Base-by-base conservation (phyloP, 2,797 vertebrate species). In the Alca torda region DNA sequence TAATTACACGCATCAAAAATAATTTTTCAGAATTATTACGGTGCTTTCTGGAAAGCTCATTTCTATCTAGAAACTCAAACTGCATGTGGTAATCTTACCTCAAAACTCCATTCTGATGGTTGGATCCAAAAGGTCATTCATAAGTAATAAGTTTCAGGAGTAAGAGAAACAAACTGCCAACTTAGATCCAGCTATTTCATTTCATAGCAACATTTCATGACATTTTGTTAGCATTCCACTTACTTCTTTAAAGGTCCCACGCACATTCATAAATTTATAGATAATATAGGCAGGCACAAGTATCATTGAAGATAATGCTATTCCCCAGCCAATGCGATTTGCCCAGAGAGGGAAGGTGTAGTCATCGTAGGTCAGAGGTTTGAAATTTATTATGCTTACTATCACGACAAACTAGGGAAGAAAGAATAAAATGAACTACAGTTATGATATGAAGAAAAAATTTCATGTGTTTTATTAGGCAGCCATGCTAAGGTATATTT, bases 281-380 rank as follows among this genome's bases (percentile, higher is more conserved):
- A 99, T 80, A 79, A 99, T 98, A 21, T 99, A 99, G 91, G 96
- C 51, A 4, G 99, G 99, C 57, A 99, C 99, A 57, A 98, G 98
- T 43, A 98, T 84, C 99, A 99, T 99, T 33, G 99, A 99, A 53
- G 99, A 99, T 88, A 99, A 95, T 13, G 99, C 99, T 45, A 99
- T 98, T 64, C 97, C 97, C 99, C 99, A 99, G 85, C 99, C 99
- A 12, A 99, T 88, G 37, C 98, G 80, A 84, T 99, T 99, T 87
- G 99, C 97, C 99, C 99, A 99, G 24, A 91, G 11, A 17, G 99
- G 99, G 97, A 99, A 99, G 90, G 97, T 30, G 86, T 99, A 99
- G 9, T 99, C 99, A 9, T 99, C 99, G 0, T 99, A 99, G 96
- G 97, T 99, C 93, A 99, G 98, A 10, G 98, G 98, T 39, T 98